Evolutionary conservation across 1,140 invertebrate species (phyloP), one percentile per base, ranked within the genome.

Genomic region (Hycleus phaleratus): DNA sequence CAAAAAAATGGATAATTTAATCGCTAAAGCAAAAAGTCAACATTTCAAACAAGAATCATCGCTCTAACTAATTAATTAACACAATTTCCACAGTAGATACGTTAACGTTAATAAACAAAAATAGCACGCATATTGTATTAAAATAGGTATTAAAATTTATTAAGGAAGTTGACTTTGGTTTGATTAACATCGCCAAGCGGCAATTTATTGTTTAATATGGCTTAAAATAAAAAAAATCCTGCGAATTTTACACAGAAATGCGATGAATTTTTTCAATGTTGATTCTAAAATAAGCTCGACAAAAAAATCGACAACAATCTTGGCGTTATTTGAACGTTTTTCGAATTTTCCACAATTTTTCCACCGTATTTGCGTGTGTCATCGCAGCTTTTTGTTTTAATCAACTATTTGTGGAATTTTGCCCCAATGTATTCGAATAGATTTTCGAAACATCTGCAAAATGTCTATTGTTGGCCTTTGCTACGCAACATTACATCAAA

Each of bases 401-500:
- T 18, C 18, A 18, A 18, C 18, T 1, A 18, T 18, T 18, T 18
- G 18, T 18, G 18, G 18, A 18, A 18, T 18, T 18, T 18, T 1
- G 18, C 18, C 18, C 18, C 18, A 18, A 18, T 18, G 18, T 18
- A 18, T 18, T 18, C 1, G 18, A 18, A 18, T 18, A 18, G 18
- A 18, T 18, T 18, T 18, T 18, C 43, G 46, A 57, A 50, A 50
- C 56, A 57, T 57, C 56, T 57, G 56, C 56, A 44, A 32, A 32
- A 32, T 49, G 32, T 40, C 39, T 39, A 57, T 49, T 57, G 40
- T 49, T 38, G 40, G 26, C 11, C 38, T 44, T 42, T 49, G 38
- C 18, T 40, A 57, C 40, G 47, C 26, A 45, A 50, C 48, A 46
- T 46, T 50, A 45, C 48, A 39, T 42, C 54, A 49, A 56, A 56